A percentile compares a stretch with the other conserved stretches of the same genome.
Evolutionary conservation across 2,888 invertebrate genomes (phyloP).

Genomic region (Andrena minutula): DNA sequence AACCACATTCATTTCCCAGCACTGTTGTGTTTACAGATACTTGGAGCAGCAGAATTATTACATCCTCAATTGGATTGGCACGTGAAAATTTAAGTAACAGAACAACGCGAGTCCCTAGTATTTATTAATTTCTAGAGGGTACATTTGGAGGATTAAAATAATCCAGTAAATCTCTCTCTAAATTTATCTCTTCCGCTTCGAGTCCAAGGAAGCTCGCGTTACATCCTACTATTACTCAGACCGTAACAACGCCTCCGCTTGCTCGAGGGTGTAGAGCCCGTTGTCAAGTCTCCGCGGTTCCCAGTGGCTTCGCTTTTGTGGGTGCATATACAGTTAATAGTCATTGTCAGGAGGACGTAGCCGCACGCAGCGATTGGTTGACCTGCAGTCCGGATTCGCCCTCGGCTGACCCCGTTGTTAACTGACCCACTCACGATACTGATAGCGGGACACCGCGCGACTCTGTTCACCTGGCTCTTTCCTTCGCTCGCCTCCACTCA

Average conservation of each 20-base stretch:
- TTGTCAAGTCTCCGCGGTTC: neutral
- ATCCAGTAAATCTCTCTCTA: too few species aligned
- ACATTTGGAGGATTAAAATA: too few species aligned
- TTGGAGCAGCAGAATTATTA: too few species aligned
- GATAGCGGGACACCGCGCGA: conserved; percentile 66
- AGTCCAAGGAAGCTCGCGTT: too few species aligned
- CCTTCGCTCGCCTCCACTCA: conserved; percentile 21
- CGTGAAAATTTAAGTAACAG: too few species aligned
- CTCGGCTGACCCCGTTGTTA: conserved; percentile 76
- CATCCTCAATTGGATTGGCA: too few species aligned
- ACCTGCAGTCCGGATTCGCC: conserved; percentile 75
- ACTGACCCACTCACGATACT: conserved; percentile 76
- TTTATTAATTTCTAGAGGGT: too few species aligned
- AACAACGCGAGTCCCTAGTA: too few species aligned
- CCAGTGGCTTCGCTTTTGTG: conserved; percentile 49
- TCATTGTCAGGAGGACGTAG: conserved; percentile 63
- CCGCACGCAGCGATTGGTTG: conserved; percentile 67
- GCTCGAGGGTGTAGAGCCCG: conserved; percentile 28
- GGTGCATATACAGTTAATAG: conserved; percentile 67
- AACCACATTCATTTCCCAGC: neutral
- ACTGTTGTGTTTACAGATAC: too few species aligned
- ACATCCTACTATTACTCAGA: neutral
- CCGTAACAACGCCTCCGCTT: neutral
- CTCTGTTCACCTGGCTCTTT: conserved; percentile 52
- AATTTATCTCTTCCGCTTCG: too few species aligned